phyloP scores from a whole-genome alignment of 2,797 vertebrate genomes.

The Sebastes iracundus region DNA sequence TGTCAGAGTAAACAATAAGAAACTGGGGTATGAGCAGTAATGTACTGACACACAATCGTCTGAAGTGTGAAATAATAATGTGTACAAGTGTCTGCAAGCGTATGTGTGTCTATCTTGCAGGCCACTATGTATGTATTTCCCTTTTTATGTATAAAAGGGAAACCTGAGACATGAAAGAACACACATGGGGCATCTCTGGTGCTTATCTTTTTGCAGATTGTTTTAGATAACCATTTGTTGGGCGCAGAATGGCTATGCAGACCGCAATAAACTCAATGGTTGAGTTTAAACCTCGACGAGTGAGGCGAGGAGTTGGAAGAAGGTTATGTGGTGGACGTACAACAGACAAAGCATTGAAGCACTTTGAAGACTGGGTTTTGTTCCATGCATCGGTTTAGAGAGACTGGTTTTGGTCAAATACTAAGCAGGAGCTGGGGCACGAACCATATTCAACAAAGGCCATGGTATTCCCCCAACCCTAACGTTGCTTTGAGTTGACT shows the following conservation, averaged over 20 bases:
- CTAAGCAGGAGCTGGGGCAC: neutral
- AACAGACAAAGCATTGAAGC: neutral
- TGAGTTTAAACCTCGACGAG: neutral
- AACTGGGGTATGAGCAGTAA: neutral
- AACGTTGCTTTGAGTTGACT: too few species aligned
- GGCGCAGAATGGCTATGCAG: neutral
- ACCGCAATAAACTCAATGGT: neutral
- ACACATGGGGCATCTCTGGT: fast-evolving
- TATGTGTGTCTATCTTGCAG: neutral
- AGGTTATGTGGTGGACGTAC: neutral
- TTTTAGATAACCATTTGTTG: neutral
- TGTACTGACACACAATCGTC: neutral
- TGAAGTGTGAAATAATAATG: neutral
- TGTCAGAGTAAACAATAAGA: neutral
- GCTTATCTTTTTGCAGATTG: neutral
- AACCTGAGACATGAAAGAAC: neutral
- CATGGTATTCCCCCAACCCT: too few species aligned
- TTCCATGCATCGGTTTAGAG: neutral
- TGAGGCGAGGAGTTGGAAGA: neutral
- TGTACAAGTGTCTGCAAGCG: neutral
- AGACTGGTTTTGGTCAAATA: neutral
- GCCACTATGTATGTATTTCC: neutral
- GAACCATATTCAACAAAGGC: neutral
- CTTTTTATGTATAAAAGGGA: neutral
- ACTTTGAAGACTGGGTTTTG: neutral